Conservation (phyloP, 2,888 invertebrate genomes). For the Xanthorhoe spadicearia region DNA sequence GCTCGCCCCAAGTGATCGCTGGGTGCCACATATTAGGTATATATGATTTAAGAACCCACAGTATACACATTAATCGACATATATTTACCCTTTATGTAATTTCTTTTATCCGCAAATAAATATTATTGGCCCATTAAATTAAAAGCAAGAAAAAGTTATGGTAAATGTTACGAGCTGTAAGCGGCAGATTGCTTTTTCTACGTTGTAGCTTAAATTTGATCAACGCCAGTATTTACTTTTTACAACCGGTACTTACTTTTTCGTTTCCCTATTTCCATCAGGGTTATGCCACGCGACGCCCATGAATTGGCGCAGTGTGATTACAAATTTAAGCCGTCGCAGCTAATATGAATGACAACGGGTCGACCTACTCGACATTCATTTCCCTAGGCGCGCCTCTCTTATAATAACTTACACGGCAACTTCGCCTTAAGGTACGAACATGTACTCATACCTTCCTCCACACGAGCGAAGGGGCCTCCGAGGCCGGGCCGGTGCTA, state of each 20-base stretch:
- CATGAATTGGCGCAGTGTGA: constrained; percentile 76
- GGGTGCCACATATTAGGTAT: not conserved
- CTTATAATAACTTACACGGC: constrained; percentile 83
- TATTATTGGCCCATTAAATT: constrained; percentile 56
- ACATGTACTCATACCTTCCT: constrained; percentile 53
- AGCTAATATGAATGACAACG: constrained; percentile 85
- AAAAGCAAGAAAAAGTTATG: constrained; percentile 56
- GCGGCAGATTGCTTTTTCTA: constrained; percentile 53
- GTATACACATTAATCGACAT: constrained; percentile 6
- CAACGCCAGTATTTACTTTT: constrained; percentile 61
- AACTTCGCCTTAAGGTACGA: constrained; percentile 79
- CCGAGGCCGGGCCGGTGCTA: constrained; percentile 30
- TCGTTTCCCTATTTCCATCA: constrained; percentile 62
- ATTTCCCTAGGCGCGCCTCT: constrained; percentile 83
- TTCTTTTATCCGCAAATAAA: constrained; percentile 40
- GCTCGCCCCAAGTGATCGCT: constrained; percentile 7
- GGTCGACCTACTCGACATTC: constrained; percentile 82
- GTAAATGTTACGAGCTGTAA: constrained; percentile 54
- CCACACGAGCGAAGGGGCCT: constrained; percentile 52
- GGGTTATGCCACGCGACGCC: constrained; percentile 58
- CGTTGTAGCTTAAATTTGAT: constrained; percentile 58
- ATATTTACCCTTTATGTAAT: constrained; percentile 10
- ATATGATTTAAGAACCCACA: not conserved
- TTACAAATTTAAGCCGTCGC: constrained; percentile 82
- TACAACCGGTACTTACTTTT: constrained; percentile 60